A percentile compares a stretch with the other conserved stretches of the same genome.
phyloP scores from a whole-genome alignment of 2,888 invertebrate genomes.

The Napeogenes sylphis region DNA sequence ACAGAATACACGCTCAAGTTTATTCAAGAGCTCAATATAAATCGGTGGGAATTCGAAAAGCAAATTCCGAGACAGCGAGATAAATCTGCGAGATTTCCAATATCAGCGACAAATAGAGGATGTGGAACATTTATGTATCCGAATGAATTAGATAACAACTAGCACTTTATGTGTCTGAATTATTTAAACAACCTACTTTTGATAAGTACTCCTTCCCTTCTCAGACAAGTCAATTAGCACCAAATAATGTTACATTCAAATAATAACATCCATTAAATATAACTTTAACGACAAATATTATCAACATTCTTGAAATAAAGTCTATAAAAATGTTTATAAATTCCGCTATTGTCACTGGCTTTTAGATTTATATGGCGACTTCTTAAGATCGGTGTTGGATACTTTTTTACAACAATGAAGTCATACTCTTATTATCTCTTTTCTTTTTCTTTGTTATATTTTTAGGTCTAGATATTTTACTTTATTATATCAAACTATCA shows the following conservation, averaged over 20 bases:
- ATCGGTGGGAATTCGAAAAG: conserved; percentile 43
- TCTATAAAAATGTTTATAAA: not conserved
- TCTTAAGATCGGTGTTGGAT: not conserved
- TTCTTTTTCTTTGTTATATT: not conserved
- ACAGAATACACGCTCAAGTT: conserved; percentile 23
- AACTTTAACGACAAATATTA: not conserved
- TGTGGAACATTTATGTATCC: conserved; percentile 5
- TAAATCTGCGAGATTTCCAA: conserved; percentile 39
- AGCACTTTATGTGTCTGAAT: conserved; percentile 4
- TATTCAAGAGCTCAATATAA: conserved; percentile 43
- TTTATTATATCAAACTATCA: not conserved
- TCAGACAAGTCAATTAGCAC: not conserved
- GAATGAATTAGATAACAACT: conserved; percentile 4
- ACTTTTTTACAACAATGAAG: not conserved
- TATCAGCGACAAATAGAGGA: conserved; percentile 31
- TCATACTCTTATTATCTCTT: not conserved
- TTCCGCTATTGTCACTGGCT: no score
- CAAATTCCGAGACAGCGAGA: conserved; percentile 45
- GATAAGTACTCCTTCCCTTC: not conserved
- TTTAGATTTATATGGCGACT: not conserved
- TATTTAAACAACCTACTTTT: not conserved
- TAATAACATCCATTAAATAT: not conserved
- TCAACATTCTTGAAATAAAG: not conserved
- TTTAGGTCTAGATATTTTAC: not conserved
- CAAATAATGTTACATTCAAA: no score